Base-by-base conservation (phyloP, 92 coral and sea anemone species). In the Porites rus region DNA sequence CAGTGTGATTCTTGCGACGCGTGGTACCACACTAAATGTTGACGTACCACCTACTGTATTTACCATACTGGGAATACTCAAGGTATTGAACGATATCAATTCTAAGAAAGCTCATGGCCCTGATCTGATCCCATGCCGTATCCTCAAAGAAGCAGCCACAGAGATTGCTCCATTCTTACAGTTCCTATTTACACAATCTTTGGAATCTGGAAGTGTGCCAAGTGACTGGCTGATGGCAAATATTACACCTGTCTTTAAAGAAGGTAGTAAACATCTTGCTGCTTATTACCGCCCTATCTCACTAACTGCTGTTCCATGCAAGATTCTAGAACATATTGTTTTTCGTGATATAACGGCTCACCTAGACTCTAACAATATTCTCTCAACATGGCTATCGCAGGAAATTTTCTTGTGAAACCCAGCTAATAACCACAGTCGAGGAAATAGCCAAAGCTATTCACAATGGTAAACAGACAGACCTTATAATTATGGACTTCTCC, bases 351-450 rank as follows among this genome's bases (percentile, higher is more conserved):
- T 28, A 28, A 76, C 51, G 80, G 64, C 60, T 31, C 80, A 76
- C 20, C 21, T 76, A 51, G 61, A 76, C 64, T 6, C 80, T 18
- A 10, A 67, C 72, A 12, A 76, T 18, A 51, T 76, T 6, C 62
- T 20, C 59, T 18, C 80, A 76, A 76, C 60, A 76, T 53, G 80
- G 80, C 80, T 76, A 38, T 20, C 59, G 80, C 11, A 31, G 63
- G n/a, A 77, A 54, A 24, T 58, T 78, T 46, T 78, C 69, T 8
- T 78, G 82, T 78, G 82, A 78, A 52, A 78, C 82, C 61, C 83
- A 61, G 51, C 70, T 24, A 18, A 78, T 78, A 38, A 78, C 69
- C 13, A 78, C 70, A 19, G 28, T 78, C 13, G 73, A 78, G 69
- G 83, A 78, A 9, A 22, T 54, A 10, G 83, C 46, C 51, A 76